Conservation (phyloP, 1,140 invertebrate species). For the Oncopodura yosiiana region DNA sequence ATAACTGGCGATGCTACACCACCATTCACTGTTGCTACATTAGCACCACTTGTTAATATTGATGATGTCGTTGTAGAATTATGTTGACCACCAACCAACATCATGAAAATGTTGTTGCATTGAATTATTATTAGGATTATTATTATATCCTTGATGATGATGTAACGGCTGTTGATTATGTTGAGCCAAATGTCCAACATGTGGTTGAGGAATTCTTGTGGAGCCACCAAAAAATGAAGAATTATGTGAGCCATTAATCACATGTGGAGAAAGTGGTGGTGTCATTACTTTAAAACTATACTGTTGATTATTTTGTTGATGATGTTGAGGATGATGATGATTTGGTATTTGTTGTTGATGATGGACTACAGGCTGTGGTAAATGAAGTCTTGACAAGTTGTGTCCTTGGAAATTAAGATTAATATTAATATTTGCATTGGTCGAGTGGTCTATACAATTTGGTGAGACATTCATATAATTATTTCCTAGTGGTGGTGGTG, state of each 20-base stretch:
- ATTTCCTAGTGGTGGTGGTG: neutral
- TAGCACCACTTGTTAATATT: neutral
- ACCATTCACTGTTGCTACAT: neutral
- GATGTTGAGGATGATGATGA: constrained; percentile 2
- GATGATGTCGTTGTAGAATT: constrained; percentile 16
- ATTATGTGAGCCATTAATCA: neutral
- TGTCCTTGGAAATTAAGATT: constrained; percentile 32
- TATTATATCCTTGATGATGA: constrained; percentile 10
- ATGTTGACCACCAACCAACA: constrained; percentile 5
- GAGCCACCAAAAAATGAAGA: constrained; percentile 1
- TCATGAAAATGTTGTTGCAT: constrained; percentile 12
- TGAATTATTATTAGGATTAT: neutral
- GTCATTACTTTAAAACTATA: constrained; percentile 33
- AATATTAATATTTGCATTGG: constrained; percentile 29
- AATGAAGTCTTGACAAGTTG: constrained; percentile 22
- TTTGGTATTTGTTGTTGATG: constrained; percentile 1
- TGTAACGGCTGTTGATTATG: constrained; percentile 10
- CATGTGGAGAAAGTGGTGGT: constrained; percentile 25
- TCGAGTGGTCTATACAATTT: constrained; percentile 20
- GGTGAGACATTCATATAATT: constrained; percentile 1
- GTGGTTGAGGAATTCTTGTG: constrained; percentile 10
- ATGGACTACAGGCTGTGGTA: constrained; percentile 24
- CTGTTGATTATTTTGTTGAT: constrained; percentile 1
- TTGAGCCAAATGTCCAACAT: constrained; percentile 7
- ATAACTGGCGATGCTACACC: neutral